A percentile compares a stretch with the other conserved stretches of the same genome.
These are phyloP conservation scores for Phylloscopus whistleri DNA, from an alignment of 2,113 vertebrate species.

Conservation along the genomic window DNA sequence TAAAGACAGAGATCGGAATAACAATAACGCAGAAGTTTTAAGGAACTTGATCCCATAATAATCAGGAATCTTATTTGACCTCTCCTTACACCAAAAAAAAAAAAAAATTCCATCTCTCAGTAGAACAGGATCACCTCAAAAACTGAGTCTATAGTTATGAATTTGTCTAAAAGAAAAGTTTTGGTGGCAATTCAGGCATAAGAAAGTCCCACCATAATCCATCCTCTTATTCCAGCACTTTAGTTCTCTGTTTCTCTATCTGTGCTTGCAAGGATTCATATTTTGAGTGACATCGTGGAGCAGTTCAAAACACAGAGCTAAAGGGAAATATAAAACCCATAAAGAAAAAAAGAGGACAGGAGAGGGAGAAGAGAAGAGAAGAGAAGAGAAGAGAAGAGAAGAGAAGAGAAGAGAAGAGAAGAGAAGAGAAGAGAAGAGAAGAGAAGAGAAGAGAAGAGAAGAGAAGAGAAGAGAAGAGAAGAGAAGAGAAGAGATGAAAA, in stretches of 20 bases:
- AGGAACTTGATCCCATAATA: background rate
- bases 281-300: background rate
- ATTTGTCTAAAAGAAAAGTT: background rate
- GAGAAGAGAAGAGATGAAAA: too few relatives aligned
- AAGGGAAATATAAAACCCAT: background rate
- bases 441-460: fast-evolving
- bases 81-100: background rate
- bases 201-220: background rate
- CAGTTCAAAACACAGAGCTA: background rate
- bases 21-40: background rate
- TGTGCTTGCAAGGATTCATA: background rate
- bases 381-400: too few relatives aligned
- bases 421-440: too few relatives aligned
- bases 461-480: background rate
- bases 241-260: background rate
- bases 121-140: background rate
- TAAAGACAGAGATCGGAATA: background rate
- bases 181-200: background rate
- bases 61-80: background rate
- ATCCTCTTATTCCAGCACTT: background rate
- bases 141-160: background rate
- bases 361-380: too few relatives aligned
- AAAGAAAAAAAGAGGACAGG: background rate
- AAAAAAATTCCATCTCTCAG: background rate
- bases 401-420: background rate